phyloP scores from a whole-genome alignment of 1,140 invertebrate species.

The Piezodorus guildinii region DNA sequence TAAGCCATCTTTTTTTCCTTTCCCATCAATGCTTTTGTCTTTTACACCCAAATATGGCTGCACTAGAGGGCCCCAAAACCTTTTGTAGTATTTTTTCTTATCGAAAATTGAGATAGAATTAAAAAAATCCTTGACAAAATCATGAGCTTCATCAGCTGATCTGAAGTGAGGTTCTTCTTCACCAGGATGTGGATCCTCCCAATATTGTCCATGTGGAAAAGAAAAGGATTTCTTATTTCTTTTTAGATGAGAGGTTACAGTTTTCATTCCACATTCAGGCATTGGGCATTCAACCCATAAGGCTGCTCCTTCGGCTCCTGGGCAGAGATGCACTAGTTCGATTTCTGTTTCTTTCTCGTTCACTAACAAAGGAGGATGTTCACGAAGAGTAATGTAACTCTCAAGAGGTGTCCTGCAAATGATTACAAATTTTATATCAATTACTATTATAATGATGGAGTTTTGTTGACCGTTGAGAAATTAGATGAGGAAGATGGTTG shows the following conservation, averaged over 20 bases:
- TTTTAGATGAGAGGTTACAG: neutral
- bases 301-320: neutral
- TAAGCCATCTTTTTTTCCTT: neutral
- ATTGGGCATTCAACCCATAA: constrained; percentile 15
- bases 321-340: no score
- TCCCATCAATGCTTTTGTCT: neutral
- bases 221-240: neutral
- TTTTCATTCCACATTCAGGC: constrained; percentile 11
- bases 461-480: no score
- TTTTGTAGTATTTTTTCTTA: constrained; percentile 1
- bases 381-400: no score
- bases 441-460: no score
- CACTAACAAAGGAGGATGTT: no score
- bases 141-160: neutral
- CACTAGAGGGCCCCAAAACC: neutral
- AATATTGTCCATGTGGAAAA: neutral
- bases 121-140: constrained; percentile 4
- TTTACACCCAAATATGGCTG: neutral
- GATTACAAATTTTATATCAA: no score
- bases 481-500: no score
- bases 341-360: no score
- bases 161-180: neutral
- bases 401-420: no score
- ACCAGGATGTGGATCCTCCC: neutral
- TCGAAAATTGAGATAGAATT: constrained; percentile 4